A percentile compares a stretch with the other conserved stretches of the same genome.
These are phyloP conservation scores for Acanthornis magna DNA, from an alignment of 2,797 vertebrate genomes.

Conservation along the genomic window DNA sequence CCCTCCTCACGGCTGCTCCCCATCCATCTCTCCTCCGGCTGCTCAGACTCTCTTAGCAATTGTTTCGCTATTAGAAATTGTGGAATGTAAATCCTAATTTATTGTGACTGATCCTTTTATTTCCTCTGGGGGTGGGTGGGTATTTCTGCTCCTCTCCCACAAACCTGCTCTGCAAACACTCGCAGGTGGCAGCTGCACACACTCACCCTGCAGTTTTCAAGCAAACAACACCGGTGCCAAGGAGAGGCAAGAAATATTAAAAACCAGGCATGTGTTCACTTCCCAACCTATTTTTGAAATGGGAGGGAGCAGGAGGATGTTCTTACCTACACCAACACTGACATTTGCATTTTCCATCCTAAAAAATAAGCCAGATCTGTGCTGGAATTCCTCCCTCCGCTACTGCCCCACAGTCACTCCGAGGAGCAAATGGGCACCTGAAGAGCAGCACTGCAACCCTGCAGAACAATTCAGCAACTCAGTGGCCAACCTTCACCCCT, in stretches of 20 bases:
- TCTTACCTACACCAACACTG: background rate
- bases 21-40: background rate
- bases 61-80: background rate
- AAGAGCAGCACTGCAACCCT: background rate
- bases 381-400: background rate
- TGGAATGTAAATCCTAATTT: background rate
- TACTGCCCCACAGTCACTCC: background rate
- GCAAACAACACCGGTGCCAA: background rate
- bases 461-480: background rate
- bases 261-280: background rate
- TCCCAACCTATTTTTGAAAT: background rate
- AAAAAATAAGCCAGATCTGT: background rate
- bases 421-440: background rate
- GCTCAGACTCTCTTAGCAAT: background rate
- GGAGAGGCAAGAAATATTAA: background rate
- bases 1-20: background rate
- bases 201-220: background rate
- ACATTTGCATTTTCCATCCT: background rate
- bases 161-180: background rate
- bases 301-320: background rate
- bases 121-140: background rate
- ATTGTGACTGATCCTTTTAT: background rate
- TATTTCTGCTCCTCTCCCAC: background rate
- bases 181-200: background rate
- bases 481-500: background rate